Evolutionary conservation across 2,797 vertebrate genomes (phyloP), one percentile per base, ranked within the genome.

Genomic region (Sarcophilus harrisii): DNA sequence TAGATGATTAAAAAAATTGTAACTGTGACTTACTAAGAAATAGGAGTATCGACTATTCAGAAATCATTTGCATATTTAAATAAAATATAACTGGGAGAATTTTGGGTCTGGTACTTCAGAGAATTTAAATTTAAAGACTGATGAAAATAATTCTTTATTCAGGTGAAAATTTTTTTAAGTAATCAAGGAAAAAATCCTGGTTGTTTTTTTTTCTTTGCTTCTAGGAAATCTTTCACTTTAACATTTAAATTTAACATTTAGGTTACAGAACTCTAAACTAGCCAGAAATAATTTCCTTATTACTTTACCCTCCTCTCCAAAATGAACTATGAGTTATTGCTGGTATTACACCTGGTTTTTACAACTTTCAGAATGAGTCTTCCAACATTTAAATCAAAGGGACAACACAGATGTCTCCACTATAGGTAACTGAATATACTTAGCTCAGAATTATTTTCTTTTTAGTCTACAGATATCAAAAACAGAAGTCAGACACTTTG

Each of bases 41-140:
- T 38, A 57, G 90, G 92, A 89, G 38, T 14, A 92, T 92, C 57
- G 58, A 54, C 59, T 55, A 29, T 54, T 92, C 89, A 66, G 81
- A 93, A 93, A 60, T 96, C 93, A 96, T 91, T 57, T 95, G 92
- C 28, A 57, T 97, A 59, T 97, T 98, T 96, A 95, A 96, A 96
- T 95, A 28, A 66, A 45, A 57, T 45, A 90, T 95, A 96, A 96
- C 91, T 89, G 59, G 91, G 57, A 97, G 90, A 95, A 45, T 57
- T 97, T 94, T 87, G 95, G n/a, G 90, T 94, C 91, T 95, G 59
- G 45, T 96, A 27, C 55, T 96, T 96, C 27, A 96, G 95, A 97
- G 97, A 93, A 96, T 95, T 97, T 93, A 38, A 92, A 89, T 91
- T 96, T 55, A 55, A 89, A 8, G 4, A 81, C 95, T 97, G 90